A percentile compares a stretch with the other conserved stretches of the same genome.
Evolutionary conservation across 2,113 vertebrate species (phyloP).

Genomic region (Vulpes lagopus): DNA sequence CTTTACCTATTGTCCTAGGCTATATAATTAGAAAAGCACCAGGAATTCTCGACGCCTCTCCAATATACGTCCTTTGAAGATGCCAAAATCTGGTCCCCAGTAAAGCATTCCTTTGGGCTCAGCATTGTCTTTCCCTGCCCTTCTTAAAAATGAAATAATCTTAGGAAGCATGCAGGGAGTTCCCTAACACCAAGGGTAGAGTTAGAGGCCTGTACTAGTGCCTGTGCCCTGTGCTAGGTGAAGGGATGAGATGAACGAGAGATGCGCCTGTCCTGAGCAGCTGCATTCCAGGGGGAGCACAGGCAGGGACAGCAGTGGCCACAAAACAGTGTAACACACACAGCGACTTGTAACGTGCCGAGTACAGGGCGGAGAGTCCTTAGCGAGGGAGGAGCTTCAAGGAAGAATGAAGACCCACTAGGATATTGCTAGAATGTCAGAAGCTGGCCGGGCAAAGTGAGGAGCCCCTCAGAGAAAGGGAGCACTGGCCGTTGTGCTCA

Average conservation of each 20-base stretch:
- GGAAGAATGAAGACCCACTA: background rate
- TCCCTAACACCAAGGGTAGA: background rate
- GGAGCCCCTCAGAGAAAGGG: background rate
- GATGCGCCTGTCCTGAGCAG: background rate
- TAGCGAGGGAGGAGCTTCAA: background rate
- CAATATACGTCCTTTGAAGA: background rate
- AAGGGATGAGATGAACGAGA: background rate
- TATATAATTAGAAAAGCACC: background rate
- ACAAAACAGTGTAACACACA: accelerated
- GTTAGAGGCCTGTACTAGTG: background rate
- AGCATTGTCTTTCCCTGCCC: background rate
- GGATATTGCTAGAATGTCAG: background rate
- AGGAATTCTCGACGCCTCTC: background rate
- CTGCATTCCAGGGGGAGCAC: background rate
- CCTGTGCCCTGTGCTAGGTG: background rate
- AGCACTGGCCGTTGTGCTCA: background rate
- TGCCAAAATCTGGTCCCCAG: background rate
- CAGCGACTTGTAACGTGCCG: accelerated
- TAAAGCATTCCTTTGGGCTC: background rate
- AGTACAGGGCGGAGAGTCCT: background rate
- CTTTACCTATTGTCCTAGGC: background rate
- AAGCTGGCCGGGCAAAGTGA: background rate
- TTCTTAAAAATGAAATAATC: constrained; percentile 14
- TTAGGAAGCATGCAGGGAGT: background rate
- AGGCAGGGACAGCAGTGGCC: accelerated